Evolutionary conservation across 2,113 vertebrate genomes (phyloP), one percentile per base, ranked within the genome.

Genomic region (Hyaena hyaena): DNA sequence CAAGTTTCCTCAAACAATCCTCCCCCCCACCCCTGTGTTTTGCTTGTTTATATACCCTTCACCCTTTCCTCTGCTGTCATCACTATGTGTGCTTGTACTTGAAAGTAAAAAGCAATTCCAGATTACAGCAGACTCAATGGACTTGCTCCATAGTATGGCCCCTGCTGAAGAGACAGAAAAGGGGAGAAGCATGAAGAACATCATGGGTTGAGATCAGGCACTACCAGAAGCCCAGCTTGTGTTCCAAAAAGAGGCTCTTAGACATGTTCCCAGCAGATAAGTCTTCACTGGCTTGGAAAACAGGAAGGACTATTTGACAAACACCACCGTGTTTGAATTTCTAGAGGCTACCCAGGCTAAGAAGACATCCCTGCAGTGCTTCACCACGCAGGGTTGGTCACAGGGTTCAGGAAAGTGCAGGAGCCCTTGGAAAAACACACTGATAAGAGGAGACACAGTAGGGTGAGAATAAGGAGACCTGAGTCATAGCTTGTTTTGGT

Each of bases 351-450:
- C 96, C 98, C 98, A 99, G 89, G 98, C 98, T 92, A 98, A 97
- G 97, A 99, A 99, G 33, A 98, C 98, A 85, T 99, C 98, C 96
- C 98, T 99, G n/a, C n/a, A n/a, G n/a, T n/a, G n/a, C n/a, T n/a
- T n/a, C n/a, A n/a, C n/a, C n/a, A n/a, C n/a, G n/a, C 5, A 10
- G 23, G 31, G 3, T 1, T 92, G 43, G 31, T 77, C n/a, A 17
- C 14, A 5, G 28, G 79, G 73, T 71, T 77, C 89, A 66, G 35
- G 35, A 73, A 77, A 84, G 45, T 69, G 4, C 31, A 71, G 39
- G 28, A 33, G 9, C 43, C 15, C 5, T 74, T 50, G 81, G 63
- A 45, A 39, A 31, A 80, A 50, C 1, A 63, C 73, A 81, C 28
- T 16, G 11, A 26, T 1, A 3, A 3, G 19, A 16, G 12, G 7